phyloP scores from a whole-genome alignment of 2,113 vertebrate species.

The Capreolus pygargus region DNA sequence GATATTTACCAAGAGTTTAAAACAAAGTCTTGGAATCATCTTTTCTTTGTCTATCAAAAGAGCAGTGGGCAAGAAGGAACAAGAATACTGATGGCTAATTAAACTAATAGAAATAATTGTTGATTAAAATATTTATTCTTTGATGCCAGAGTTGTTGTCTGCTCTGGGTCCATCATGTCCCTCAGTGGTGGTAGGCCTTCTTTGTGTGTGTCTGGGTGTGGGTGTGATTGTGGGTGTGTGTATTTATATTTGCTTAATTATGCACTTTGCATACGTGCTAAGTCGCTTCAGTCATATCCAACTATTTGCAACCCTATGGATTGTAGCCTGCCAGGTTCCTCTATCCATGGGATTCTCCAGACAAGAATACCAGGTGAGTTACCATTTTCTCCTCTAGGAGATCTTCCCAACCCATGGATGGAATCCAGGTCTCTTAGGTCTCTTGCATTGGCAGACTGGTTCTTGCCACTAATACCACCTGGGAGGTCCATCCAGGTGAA shows the following conservation, averaged over 20 bases:
- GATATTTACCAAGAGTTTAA: not conserved
- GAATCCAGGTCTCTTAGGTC: not conserved
- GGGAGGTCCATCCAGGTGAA: not conserved
- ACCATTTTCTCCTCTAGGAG: not conserved
- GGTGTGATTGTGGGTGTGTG: not conserved
- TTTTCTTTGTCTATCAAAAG: not conserved
- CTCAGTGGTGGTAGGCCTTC: not conserved
- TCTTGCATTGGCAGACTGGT: not conserved
- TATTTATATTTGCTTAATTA: not conserved
- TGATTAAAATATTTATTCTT: not conserved
- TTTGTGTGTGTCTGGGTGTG: not conserved
- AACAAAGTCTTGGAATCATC: not conserved
- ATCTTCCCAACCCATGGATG: not conserved
- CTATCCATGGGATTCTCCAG: not conserved
- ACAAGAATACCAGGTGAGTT: not conserved
- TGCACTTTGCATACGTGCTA: accelerated
- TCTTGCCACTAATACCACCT: not conserved
- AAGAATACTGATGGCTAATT: not conserved
- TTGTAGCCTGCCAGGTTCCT: not conserved
- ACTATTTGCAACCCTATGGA: not conserved
- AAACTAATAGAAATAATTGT: not conserved
- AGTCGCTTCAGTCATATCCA: not conserved
- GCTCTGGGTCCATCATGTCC: not conserved
- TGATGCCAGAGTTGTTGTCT: not conserved
- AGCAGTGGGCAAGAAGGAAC: not conserved